Evolutionary conservation across 2,797 vertebrate species (phyloP).

Genomic region (Manis crassicaudata): DNA sequence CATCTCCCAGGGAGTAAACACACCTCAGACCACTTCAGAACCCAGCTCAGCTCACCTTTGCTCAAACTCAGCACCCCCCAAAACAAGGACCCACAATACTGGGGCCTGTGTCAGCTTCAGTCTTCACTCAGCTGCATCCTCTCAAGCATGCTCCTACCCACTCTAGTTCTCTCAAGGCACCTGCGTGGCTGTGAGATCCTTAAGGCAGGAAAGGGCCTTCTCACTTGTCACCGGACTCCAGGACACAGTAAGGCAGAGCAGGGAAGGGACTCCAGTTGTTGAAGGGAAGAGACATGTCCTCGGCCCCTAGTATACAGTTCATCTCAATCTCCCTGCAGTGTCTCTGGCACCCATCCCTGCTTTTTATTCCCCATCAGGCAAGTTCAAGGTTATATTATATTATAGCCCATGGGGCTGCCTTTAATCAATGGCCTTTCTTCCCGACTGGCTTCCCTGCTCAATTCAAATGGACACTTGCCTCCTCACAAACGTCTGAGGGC

Average conservation of each 20-base stretch:
- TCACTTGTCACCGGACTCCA: not conserved
- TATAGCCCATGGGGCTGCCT: not conserved
- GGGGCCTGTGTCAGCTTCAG: not conserved
- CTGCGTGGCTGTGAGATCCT: not conserved
- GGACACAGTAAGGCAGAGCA: not conserved
- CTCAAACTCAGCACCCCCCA: not conserved
- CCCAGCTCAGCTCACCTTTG: not conserved
- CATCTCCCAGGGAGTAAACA: not conserved
- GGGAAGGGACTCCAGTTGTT: constrained; percentile 13
- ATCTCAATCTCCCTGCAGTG: not conserved
- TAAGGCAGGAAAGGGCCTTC: not conserved
- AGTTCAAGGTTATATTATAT: not conserved
- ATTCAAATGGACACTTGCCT: not conserved
- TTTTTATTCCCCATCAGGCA: constrained; percentile 38
- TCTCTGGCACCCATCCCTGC: constrained; percentile 44
- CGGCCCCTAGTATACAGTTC: not conserved
- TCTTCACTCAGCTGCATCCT: not conserved
- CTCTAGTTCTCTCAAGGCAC: not conserved
- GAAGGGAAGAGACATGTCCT: constrained; percentile 5
- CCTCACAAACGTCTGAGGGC: not conserved
- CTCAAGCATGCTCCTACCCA: not conserved
- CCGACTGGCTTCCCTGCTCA: not conserved
- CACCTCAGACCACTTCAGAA: not conserved
- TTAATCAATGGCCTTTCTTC: not conserved
- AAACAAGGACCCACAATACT: not conserved